Evolutionary conservation across 2,113 vertebrate species (phyloP).

Genomic region (Hypanus sabinus): DNA sequence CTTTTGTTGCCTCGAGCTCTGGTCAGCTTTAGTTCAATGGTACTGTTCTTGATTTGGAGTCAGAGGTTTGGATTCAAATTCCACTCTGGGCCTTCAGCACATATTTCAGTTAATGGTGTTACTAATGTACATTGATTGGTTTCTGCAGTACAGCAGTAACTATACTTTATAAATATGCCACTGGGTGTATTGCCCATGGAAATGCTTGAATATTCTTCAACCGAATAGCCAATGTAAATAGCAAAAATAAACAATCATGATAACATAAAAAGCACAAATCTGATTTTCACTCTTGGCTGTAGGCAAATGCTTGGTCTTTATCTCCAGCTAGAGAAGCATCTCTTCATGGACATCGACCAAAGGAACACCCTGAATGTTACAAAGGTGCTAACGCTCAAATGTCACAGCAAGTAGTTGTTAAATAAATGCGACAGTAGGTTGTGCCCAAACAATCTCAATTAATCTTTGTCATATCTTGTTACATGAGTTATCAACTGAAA

Average conservation of each 20-base stretch:
- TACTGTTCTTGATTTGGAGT: neutral
- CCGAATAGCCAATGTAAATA: neutral
- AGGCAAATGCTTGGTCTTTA: neutral
- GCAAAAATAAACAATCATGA: neutral
- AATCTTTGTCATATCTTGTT: too few relatives aligned
- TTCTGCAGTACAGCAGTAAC: too few relatives aligned
- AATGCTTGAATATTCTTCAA: too few relatives aligned
- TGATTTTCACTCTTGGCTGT: neutral
- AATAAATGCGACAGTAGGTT: too few relatives aligned
- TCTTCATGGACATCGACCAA: neutral
- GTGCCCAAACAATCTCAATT: too few relatives aligned
- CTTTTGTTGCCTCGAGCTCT: neutral
- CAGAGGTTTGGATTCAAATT: too few relatives aligned
- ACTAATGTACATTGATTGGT: too few relatives aligned
- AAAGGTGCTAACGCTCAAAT: neutral
- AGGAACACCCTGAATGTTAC: neutral
- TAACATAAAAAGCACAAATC: neutral
- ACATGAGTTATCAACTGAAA: neutral
- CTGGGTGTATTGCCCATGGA: too few relatives aligned
- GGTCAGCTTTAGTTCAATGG: neutral
- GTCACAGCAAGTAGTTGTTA: neutral
- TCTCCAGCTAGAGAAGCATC: neutral
- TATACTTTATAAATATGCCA: too few relatives aligned
- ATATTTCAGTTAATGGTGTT: too few relatives aligned
- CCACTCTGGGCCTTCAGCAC: too few relatives aligned